Evolutionary conservation across 2,888 invertebrate species (phyloP).

Genomic region (Rotaria magnacalcarata): DNA sequence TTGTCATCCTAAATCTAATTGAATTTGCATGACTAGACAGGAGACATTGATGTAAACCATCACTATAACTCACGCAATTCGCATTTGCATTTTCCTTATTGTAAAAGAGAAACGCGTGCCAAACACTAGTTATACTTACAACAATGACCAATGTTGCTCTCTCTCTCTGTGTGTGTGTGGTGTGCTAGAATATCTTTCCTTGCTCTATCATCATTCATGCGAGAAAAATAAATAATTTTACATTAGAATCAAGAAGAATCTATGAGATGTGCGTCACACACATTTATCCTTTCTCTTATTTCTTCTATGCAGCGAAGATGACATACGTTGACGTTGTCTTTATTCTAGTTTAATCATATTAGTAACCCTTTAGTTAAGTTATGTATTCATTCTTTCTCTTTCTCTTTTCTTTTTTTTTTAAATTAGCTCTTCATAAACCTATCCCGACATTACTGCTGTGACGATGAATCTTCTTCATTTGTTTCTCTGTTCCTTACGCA

Average conservation of each 20-base stretch:
- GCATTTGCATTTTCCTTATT: background rate
- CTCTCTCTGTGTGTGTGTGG: no score
- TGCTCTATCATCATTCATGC: background rate
- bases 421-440: background rate
- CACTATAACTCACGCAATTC: background rate
- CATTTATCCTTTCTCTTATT: background rate
- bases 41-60: background rate
- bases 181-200: no score
- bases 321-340: background rate
- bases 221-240: background rate
- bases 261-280: background rate
- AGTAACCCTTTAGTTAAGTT: background rate
- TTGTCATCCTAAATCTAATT: background rate
- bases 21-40: slow-evolving; percentile 7
- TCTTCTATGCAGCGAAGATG: background rate
- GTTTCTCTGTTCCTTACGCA: background rate
- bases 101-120: background rate
- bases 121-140: background rate
- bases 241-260: background rate
- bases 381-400: background rate
- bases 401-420: background rate
- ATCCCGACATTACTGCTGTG: background rate
- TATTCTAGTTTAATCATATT: slow-evolving; percentile 2
- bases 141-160: no score
- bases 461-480: slow-evolving; percentile 5